These are phyloP conservation scores for Orgyia antiqua DNA, from an alignment of 2,888 invertebrate genomes.

Conservation along the genomic window DNA sequence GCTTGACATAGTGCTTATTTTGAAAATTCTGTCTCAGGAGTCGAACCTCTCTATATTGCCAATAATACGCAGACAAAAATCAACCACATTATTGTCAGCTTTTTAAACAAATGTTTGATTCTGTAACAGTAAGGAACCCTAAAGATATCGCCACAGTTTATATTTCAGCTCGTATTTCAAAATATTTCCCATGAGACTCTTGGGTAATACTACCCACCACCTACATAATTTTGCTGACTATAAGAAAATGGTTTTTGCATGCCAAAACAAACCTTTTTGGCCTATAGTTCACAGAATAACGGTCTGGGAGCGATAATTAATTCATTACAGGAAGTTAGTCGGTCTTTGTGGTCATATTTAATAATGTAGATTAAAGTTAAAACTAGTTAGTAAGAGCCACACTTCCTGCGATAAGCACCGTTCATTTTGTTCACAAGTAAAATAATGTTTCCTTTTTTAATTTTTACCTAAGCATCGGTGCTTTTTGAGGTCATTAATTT, in stretches of 20 bases:
- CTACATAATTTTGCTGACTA: not conserved
- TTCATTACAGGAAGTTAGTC: constrained; percentile 32
- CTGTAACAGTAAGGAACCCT: constrained; percentile 43
- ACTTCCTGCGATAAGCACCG: constrained; percentile 36
- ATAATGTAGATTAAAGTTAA: constrained; percentile 26
- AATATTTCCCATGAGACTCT: constrained; percentile 57
- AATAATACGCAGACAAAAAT: too few relatives aligned
- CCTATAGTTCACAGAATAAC: constrained; percentile 2
- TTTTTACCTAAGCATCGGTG: constrained; percentile 3
- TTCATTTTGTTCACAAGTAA: constrained; percentile 19
- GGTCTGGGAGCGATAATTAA: constrained; percentile 9
- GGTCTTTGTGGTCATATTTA: constrained; percentile 22
- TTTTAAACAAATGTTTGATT: too few relatives aligned
- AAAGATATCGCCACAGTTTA: constrained; percentile 30
- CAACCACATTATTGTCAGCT: too few relatives aligned
- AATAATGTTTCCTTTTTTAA: constrained; percentile 20
- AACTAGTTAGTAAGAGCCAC: constrained; percentile 17
- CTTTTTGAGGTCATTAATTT: too few relatives aligned
- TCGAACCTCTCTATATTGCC: too few relatives aligned
- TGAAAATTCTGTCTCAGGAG: too few relatives aligned
- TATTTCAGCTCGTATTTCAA: constrained; percentile 55
- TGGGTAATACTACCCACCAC: not conserved
- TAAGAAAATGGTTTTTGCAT: too few relatives aligned
- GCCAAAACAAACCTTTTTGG: constrained; percentile 1
- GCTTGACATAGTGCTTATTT: too few relatives aligned